phyloP scores from a whole-genome alignment of 1,140 invertebrate species.

The Diorhabda sublineata region DNA sequence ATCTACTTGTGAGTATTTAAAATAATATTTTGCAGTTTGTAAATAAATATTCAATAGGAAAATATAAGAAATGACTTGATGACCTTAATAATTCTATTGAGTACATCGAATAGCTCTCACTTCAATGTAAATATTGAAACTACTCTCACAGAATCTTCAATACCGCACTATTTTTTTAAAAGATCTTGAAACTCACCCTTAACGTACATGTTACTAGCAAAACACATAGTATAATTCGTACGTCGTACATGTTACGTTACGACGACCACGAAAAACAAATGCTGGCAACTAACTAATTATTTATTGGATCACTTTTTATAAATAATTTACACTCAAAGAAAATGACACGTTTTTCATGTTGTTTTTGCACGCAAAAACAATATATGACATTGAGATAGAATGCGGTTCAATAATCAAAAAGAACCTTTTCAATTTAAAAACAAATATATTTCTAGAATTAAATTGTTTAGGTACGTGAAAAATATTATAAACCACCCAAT shows the following conservation, averaged over 20 bases:
- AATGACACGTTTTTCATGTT: background rate
- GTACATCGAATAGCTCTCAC: too few relatives aligned
- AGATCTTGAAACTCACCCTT: background rate
- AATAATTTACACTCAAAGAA: background rate
- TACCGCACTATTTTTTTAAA: too few relatives aligned
- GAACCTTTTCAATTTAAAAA: background rate
- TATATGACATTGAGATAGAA: background rate
- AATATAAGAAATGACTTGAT: too few relatives aligned
- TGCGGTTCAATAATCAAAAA: background rate
- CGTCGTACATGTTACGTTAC: conserved; percentile 1
- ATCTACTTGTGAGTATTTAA: too few relatives aligned
- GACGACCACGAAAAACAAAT: conserved; percentile 2
- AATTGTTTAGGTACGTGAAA: too few relatives aligned
- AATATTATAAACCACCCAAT: too few relatives aligned
- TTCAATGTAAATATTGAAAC: too few relatives aligned
- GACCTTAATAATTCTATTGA: too few relatives aligned
- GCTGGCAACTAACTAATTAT: background rate
- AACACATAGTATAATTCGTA: background rate
- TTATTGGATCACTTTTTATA: background rate
- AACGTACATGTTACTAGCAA: background rate
- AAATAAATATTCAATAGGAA: too few relatives aligned
- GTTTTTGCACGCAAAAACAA: background rate
- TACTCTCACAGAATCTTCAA: too few relatives aligned
- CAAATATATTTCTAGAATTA: background rate
- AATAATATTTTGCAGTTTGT: too few relatives aligned